Evolutionary conservation across 2,113 vertebrate genomes (phyloP).

Genomic region (Cynopterus brachyotis): DNA sequence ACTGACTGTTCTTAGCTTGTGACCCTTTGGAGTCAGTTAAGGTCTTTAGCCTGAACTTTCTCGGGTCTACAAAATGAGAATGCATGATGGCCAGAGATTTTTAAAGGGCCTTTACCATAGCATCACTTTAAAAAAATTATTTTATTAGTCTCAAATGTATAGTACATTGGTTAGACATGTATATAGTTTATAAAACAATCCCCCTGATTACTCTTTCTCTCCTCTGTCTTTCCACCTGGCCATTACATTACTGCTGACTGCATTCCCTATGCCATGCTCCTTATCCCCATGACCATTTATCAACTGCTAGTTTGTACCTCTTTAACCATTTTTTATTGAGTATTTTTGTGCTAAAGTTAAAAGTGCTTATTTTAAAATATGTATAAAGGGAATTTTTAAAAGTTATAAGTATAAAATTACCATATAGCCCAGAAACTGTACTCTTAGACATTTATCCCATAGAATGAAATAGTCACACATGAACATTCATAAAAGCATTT

Average conservation of each 20-base stretch:
- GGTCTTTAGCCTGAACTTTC: not conserved
- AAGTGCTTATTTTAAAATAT: conserved; percentile 41
- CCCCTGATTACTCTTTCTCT: no score
- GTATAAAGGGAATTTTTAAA: conserved; percentile 12
- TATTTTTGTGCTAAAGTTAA: not conserved
- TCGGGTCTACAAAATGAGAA: conserved; percentile 12
- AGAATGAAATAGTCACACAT: not conserved
- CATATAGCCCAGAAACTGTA: not conserved
- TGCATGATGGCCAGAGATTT: not conserved
- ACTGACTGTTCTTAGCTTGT: not conserved
- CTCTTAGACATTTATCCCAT: not conserved
- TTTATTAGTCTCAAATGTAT: no score
- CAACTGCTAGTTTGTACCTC: no score
- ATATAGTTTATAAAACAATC: no score
- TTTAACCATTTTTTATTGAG: not conserved
- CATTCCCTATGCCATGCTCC: no score
- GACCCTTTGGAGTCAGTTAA: not conserved
- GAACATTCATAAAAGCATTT: not conserved
- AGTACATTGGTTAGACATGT: no score
- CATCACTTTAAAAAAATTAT: not conserved
- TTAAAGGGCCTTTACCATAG: not conserved
- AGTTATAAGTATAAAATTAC: not conserved
- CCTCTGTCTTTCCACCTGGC: no score
- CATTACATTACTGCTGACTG: no score
- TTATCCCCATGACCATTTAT: no score